Conservation (phyloP, 2,113 vertebrate genomes). For the Phoxinus phoxinus region DNA sequence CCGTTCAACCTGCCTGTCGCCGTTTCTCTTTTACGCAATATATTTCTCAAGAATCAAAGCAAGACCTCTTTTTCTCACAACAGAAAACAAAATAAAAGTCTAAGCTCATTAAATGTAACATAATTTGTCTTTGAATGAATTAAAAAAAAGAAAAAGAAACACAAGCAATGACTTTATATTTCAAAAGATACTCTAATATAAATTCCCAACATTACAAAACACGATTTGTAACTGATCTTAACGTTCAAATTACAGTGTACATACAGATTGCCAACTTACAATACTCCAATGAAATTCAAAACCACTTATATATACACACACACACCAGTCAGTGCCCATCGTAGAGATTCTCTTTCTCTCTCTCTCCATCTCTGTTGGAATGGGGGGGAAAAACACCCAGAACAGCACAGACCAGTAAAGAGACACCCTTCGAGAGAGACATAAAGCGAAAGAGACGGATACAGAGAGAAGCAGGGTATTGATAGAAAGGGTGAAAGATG, state of each 20-base stretch:
- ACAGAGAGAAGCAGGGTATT: slow-evolving; percentile 43
- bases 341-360: slow-evolving; percentile 57
- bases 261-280: slow-evolving; percentile 64
- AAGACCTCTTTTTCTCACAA: not conserved
- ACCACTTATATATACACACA: slow-evolving; percentile 49
- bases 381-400: slow-evolving; percentile 32
- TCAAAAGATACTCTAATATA: slow-evolving; percentile 64
- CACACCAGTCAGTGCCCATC: slow-evolving; percentile 52
- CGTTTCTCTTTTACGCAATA: not conserved
- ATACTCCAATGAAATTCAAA: slow-evolving; percentile 63
- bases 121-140: slow-evolving; percentile 36
- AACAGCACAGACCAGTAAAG: slow-evolving; percentile 70
- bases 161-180: slow-evolving; percentile 40
- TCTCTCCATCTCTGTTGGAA: slow-evolving; percentile 62
- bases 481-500: slow-evolving; percentile 36
- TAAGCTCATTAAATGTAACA: slow-evolving; percentile 24
- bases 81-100: slow-evolving; percentile 11
- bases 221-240: slow-evolving; percentile 64
- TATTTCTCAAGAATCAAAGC: not conserved
- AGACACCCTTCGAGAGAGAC: slow-evolving; percentile 52
- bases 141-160: slow-evolving; percentile 43
- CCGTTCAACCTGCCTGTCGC: not conserved
- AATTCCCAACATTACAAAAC: slow-evolving; percentile 66
- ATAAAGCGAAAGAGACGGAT: slow-evolving; percentile 33
- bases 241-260: slow-evolving; percentile 64